Percentiles rank a stretch among this genome's conserved stretches.
phyloP scores from a whole-genome alignment of 1,140 invertebrate species.

The Ephestia elutella region DNA sequence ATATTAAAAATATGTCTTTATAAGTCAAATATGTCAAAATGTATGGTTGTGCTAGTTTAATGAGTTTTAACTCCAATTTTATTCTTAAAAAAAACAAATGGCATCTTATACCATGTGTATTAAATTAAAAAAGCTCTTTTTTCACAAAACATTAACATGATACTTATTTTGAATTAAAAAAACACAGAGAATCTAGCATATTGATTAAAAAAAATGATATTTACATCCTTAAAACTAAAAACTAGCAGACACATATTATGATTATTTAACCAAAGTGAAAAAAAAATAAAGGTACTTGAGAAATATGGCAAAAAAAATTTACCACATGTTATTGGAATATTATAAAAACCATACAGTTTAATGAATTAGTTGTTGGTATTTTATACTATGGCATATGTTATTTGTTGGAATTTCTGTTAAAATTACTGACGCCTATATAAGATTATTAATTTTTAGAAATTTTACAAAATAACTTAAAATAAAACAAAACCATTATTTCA shows the following conservation, averaged over 20 bases:
- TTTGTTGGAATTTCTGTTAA: too few relatives aligned
- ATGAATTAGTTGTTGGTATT: too few relatives aligned
- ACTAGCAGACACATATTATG: too few relatives aligned
- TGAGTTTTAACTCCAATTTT: not conserved
- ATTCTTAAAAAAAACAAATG: not conserved
- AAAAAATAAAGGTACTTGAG: too few relatives aligned
- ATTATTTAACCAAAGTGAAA: not conserved
- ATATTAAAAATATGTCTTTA: not conserved
- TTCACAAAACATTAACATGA: not conserved
- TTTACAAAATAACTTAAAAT: too few relatives aligned
- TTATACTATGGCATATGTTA: too few relatives aligned
- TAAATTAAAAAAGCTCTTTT: not conserved
- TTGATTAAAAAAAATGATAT: slow-evolving; percentile 15
- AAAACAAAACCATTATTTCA: too few relatives aligned
- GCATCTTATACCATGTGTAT: slow-evolving; percentile 1
- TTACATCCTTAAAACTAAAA: slow-evolving; percentile 6
- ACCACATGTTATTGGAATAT: too few relatives aligned
- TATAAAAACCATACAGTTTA: too few relatives aligned
- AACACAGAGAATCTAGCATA: not conserved
- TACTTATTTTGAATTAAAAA: not conserved
- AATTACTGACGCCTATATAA: too few relatives aligned
- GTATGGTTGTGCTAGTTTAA: not conserved
- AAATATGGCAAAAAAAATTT: too few relatives aligned
- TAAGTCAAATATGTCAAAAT: not conserved
- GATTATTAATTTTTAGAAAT: too few relatives aligned